Evolutionary conservation across 2,888 invertebrate genomes (phyloP), one percentile per base, ranked within the genome.

Genomic region (Matsumyia berberina): DNA sequence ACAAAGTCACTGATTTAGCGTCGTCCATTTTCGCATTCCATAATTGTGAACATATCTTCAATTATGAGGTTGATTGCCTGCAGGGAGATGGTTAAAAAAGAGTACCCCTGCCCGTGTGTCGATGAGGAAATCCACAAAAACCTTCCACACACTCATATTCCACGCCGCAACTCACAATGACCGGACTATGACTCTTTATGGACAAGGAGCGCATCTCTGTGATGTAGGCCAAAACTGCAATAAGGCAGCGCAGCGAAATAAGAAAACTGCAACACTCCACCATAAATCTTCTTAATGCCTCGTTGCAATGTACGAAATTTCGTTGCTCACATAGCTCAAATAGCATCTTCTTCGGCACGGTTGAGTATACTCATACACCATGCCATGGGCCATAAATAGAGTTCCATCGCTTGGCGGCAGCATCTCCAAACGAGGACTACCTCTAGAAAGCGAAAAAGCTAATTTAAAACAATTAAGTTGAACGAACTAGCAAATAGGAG

Each of bases 381-480:
- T 66, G 62, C 70, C 39, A 58, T 35, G 58, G 60, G 77, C 39
- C 60, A 77, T 82, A 81, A 81, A 81, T 49, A 57, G 76, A 51
- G 49, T 24, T 62, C 29, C 69, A 69, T 49, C 9, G 44, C n/a
- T n/a, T 31, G 24, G 42, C 44, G 57, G 39, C 57, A 57, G 37
- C 72, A 72, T 8, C 39, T 11, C 17, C 72, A 49, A n/a, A 8
- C 57, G 39, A 46, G 17, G 46, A 29, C 46, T 51, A 46, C 53
- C 29, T 31, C n/a, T 33, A 15, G 62, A 80, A 74, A 74, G 58
- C 64, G 51, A 66, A 76, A 82, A 74, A 76, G 58, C 74, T 76
- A 85, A 80, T 85, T 85, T 85, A 80, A 85, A 85, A 85, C 76
- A 85, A 85, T 85, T 85, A 80, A 80, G 85, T 70, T 85, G 69